A percentile compares a stretch with the other conserved stretches of the same genome.
Evolutionary conservation across 2,797 vertebrate species (phyloP).

Genomic region (Lutjanus campechanus): DNA sequence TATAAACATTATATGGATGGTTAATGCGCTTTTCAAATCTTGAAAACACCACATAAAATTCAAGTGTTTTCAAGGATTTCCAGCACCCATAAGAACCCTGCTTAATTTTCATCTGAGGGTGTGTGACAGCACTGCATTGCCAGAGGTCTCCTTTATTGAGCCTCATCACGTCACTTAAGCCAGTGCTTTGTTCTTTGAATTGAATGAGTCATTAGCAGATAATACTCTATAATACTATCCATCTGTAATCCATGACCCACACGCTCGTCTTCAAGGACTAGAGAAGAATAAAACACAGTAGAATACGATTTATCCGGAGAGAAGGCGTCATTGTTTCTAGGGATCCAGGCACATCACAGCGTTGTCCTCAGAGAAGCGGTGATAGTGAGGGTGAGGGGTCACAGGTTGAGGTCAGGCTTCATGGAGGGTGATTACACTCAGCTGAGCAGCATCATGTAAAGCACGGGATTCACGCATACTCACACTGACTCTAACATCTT

Average conservation of each 20-base stretch:
- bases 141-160: conserved; percentile 45
- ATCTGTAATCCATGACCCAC: conserved; percentile 64
- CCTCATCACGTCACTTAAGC: conserved; percentile 45
- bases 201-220: conserved; percentile 72
- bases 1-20: too few species aligned
- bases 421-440: neutral
- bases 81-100: too few species aligned
- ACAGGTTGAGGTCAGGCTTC: conserved; percentile 23
- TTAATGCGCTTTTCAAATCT: too few species aligned
- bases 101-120: neutral
- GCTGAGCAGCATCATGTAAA: conserved; percentile 6
- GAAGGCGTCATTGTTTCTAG: conserved; percentile 6
- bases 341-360: neutral
- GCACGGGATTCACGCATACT: neutral
- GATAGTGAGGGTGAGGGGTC: conserved; percentile 26
- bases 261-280: conserved; percentile 26
- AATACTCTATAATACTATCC: conserved; percentile 63
- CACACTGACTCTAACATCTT: neutral
- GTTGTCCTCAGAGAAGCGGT: neutral
- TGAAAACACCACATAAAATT: too few species aligned
- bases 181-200: conserved; percentile 57
- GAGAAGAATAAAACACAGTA: neutral
- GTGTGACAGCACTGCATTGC: conserved; percentile 1
- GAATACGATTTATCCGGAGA: conserved; percentile 15
- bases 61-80: too few species aligned